phyloP scores from a whole-genome alignment of 2,113 vertebrate species.

The Siniperca knerii region DNA sequence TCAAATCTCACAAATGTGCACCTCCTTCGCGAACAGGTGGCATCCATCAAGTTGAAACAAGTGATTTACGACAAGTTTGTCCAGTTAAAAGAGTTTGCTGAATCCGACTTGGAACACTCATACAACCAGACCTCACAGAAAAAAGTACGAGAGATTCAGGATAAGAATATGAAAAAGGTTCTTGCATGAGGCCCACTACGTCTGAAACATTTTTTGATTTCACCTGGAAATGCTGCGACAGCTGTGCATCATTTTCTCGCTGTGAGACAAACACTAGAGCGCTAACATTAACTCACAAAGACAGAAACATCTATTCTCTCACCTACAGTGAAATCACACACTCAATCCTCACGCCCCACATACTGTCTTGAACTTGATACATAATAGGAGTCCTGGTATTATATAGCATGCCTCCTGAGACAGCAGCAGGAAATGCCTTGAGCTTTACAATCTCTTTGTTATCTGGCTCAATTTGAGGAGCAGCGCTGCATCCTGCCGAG shows the following conservation, averaged over 20 bases:
- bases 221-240: slow-evolving; percentile 38
- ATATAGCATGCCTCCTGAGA: slow-evolving; percentile 66
- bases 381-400: slow-evolving; percentile 49
- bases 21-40: neutral
- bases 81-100: too few species aligned
- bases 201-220: slow-evolving; percentile 30
- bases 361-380: slow-evolving; percentile 48
- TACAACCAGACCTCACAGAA: neutral
- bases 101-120: neutral
- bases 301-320: slow-evolving; percentile 42
- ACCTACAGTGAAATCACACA: slow-evolving; percentile 52
- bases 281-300: slow-evolving; percentile 24
- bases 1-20: neutral
- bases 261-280: neutral
- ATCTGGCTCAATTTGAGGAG: slow-evolving; percentile 75
- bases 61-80: neutral
- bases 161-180: neutral
- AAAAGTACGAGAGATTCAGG: neutral
- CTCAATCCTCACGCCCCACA: slow-evolving; percentile 35
- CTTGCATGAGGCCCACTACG: neutral
- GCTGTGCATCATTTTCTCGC: slow-evolving; percentile 60
- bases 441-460: slow-evolving; percentile 81
- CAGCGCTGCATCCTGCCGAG: slow-evolving; percentile 65
- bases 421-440: slow-evolving; percentile 81
- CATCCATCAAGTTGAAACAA: neutral